These are phyloP conservation scores for Hedya salicella DNA, from an alignment of 2,888 invertebrate species.

Conservation along the genomic window DNA sequence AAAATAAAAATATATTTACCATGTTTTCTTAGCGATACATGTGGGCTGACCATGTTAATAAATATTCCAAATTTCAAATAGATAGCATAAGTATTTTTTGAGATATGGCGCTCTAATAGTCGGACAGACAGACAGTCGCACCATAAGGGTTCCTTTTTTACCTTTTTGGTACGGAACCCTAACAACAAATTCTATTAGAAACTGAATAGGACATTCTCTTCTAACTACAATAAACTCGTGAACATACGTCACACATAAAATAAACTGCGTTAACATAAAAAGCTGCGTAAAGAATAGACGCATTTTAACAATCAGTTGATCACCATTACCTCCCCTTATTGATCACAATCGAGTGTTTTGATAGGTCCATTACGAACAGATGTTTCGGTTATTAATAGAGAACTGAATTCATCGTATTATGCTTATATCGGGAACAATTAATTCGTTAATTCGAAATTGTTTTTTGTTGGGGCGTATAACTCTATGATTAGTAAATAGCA, in stretches of 20 bases:
- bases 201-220: too few species aligned
- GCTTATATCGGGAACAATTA: constrained; percentile 38
- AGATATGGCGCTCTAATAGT: too few species aligned
- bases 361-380: constrained; percentile 67
- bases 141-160: too few species aligned
- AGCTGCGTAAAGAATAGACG: background rate
- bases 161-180: too few species aligned
- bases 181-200: too few species aligned
- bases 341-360: constrained; percentile 59
- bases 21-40: too few species aligned
- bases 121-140: too few species aligned
- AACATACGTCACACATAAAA: background rate
- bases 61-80: too few species aligned
- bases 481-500: background rate
- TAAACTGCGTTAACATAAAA: background rate
- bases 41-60: too few species aligned
- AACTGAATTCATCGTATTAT: constrained; percentile 55
- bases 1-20: too few species aligned
- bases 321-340: constrained; percentile 49
- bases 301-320: constrained; percentile 39
- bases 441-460: constrained; percentile 5
- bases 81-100: too few species aligned
- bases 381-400: constrained; percentile 63
- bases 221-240: background rate
- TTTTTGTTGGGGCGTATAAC: background rate